These are phyloP conservation scores for Hyperopisus bebe DNA, from an alignment of 2,113 vertebrate genomes.

Conservation along the genomic window DNA sequence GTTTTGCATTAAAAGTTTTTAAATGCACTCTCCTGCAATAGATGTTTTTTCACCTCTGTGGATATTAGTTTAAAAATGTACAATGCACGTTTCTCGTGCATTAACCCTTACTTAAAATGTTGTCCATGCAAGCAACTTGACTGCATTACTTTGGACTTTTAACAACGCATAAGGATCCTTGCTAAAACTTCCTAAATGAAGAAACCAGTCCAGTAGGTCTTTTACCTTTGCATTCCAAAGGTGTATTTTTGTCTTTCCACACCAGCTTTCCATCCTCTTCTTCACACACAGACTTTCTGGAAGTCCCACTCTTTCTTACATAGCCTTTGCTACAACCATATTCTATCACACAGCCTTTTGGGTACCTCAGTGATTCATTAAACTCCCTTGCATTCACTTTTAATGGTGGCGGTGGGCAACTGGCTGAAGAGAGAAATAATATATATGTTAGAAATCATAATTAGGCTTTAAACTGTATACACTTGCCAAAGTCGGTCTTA, in stretches of 20 bases:
- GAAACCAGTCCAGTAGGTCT: background rate
- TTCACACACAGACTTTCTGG: background rate
- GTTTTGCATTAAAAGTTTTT: background rate
- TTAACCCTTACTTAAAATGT: background rate
- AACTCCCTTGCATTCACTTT: background rate
- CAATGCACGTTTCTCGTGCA: background rate
- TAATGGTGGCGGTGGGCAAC: background rate
- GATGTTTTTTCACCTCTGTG: background rate
- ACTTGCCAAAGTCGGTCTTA: background rate
- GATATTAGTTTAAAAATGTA: background rate
- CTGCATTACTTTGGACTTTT: background rate
- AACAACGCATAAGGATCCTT: background rate
- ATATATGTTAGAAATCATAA: background rate
- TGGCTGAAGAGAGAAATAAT: background rate
- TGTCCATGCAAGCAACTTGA: background rate
- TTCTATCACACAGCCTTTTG: background rate
- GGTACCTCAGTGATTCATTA: background rate
- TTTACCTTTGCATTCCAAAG: constrained; percentile 13
- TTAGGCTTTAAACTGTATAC: background rate
- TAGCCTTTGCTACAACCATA: background rate
- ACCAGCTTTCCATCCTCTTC: background rate
- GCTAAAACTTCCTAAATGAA: background rate
- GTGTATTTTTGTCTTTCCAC: background rate
- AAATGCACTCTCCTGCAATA: background rate
- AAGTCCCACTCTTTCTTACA: constrained; percentile 10